These are phyloP conservation scores for Alcedo quadribrachys DNA, from an alignment of 2,797 vertebrate species.

Conservation along the genomic window DNA sequence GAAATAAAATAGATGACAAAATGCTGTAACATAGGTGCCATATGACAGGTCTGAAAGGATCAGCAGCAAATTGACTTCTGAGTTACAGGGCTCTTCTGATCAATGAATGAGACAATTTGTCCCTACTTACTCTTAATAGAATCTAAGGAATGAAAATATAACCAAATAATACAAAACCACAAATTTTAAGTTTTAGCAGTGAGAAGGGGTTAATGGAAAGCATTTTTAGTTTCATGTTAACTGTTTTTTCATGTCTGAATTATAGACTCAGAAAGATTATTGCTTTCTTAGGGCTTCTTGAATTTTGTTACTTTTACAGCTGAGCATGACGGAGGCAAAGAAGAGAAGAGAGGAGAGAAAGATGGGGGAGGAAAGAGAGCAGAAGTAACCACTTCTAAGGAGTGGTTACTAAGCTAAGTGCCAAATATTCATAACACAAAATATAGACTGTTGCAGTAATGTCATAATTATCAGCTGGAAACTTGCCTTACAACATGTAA, in stretches of 20 bases:
- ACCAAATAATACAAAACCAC: neutral
- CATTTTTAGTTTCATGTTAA: neutral
- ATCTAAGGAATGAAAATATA: conserved; percentile 21
- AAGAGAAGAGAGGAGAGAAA: neutral
- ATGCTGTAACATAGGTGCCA: conserved; percentile 43
- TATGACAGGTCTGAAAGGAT: conserved; percentile 60
- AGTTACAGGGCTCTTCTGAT: conserved; percentile 3
- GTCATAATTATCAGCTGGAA: conserved; percentile 78
- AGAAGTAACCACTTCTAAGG: neutral
- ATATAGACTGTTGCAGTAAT: conserved; percentile 67
- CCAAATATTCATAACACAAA: conserved; percentile 67
- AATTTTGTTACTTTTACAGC: conserved; percentile 11
- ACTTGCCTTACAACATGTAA: conserved; percentile 69
- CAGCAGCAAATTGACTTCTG: conserved; percentile 38
- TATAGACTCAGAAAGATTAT: neutral
- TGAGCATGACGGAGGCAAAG: neutral
- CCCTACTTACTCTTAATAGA: conserved; percentile 28
- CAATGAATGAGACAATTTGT: conserved; percentile 46
- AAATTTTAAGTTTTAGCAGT: neutral
- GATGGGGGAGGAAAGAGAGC: neutral
- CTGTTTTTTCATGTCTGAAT: neutral
- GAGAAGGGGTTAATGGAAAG: neutral
- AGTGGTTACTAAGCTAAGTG: neutral
- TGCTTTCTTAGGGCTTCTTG: neutral
- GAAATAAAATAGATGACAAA: conserved; percentile 58